Base-by-base conservation (phyloP, 2,888 invertebrate genomes). In the Ischnura elegans region DNA sequence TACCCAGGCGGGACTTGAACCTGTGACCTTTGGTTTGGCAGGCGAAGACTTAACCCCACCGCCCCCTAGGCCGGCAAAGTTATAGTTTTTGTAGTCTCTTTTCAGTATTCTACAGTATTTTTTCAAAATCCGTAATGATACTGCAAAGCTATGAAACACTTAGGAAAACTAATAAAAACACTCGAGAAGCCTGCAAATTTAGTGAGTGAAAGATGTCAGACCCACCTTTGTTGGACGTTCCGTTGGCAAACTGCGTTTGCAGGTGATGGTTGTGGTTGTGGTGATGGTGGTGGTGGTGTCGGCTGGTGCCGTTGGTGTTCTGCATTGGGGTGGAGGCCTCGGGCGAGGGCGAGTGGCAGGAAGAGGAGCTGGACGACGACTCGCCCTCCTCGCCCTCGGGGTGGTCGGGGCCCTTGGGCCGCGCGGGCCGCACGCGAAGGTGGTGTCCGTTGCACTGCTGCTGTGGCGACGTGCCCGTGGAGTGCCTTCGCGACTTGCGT, bases 401-500 rank as follows among this genome's bases (percentile, higher is more conserved):
- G 43, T 90, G 90, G 42, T 61, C 90, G 42, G 90, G 61, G 25
- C 76, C 76, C 25, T 76, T 29, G 45, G 66, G 36, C 25, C 36
- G 43, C 87, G 10, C 19, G 29, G 94, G 42, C 43, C 95, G 95
- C 85, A 94, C 94, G 51, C 95, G 95, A 94, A 95, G 95, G 87
- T 95, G 94, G 94, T 93, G 94, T 94, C 76, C 95, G 95, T 94
- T 95, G 95, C 94, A 25, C 16, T 95, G 95, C 94, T 96, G 95
- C 93, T 96, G 95, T 29, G 97, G 97, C 95, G 97, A 97, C 87
- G 97, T 97, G 93, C 97, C 97, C 19, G 97, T 97, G 94, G 97
- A 98, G 96, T 98, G 97, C 94, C 98, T 96, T 87, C 98, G 96
- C 84, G 98, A 98, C 96, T 98, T 98, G 94, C 99, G 97, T 93